Evolutionary conservation across 2,888 invertebrate species (phyloP).

Genomic region (Chelonus formosanus): DNA sequence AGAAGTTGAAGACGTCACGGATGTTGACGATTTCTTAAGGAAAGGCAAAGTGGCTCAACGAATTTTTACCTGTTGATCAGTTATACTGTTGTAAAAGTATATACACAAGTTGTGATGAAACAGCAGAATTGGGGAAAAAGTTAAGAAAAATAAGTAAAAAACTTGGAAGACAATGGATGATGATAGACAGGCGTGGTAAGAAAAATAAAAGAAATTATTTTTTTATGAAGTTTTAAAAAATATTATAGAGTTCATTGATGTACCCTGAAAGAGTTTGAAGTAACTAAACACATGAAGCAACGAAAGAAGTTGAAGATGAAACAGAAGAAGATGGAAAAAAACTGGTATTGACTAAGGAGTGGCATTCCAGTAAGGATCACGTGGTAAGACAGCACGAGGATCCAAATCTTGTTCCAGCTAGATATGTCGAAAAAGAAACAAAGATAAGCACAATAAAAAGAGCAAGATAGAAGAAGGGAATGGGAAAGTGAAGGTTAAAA

Average conservation of each 20-base stretch:
- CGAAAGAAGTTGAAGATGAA: not conserved
- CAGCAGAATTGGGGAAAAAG: no score
- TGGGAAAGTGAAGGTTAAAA: constrained; percentile 26
- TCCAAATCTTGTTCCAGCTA: constrained; percentile 11
- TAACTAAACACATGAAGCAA: constrained; percentile 7
- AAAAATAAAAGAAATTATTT: no score
- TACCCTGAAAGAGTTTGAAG: not conserved
- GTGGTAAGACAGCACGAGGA: not conserved
- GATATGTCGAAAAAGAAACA: not conserved
- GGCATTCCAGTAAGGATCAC: not conserved
- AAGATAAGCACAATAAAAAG: constrained; percentile 22
- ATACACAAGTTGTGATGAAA: no score
- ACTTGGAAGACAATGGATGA: no score
- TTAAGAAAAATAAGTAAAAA: no score
- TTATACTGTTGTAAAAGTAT: not conserved
- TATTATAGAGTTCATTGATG: no score
- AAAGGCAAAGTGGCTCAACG: not conserved
- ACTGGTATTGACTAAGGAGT: constrained; percentile 18
- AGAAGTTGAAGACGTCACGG: constrained; percentile 24
- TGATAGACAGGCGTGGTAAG: no score
- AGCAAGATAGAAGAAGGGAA: constrained; percentile 22
- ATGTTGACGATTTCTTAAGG: constrained; percentile 7
- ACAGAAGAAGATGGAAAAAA: not conserved
- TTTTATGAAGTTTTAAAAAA: no score
- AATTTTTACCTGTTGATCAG: not conserved